phyloP scores from a whole-genome alignment of 1,140 invertebrate species.

The Diabrotica virgifera region DNA sequence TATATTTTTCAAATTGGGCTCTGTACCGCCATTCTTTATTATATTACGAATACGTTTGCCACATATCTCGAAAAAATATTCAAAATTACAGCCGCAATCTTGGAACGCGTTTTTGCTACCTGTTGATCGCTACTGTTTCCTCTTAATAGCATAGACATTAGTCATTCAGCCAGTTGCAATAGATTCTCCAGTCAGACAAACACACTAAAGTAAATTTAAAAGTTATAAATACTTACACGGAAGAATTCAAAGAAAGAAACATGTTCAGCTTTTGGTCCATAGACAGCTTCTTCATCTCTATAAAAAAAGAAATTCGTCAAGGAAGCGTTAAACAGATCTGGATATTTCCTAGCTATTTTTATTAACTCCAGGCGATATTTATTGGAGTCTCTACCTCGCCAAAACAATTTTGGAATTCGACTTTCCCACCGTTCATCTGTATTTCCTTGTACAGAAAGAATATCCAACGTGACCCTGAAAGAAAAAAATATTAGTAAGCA shows the following conservation, averaged over 20 bases:
- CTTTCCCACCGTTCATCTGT: conserved; percentile 68
- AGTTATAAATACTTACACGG: conserved; percentile 64
- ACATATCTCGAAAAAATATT: no score
- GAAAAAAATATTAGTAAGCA: no score
- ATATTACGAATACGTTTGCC: no score
- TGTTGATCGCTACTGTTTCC: no score
- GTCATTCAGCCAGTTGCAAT: no score
- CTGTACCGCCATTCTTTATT: no score
- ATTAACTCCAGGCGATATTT: conserved; percentile 80
- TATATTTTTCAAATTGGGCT: no score
- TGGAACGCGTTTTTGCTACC: no score
- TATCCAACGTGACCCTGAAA: conserved; percentile 81
- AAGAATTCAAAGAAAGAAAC: conserved; percentile 95
- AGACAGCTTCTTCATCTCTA: conserved; percentile 75
- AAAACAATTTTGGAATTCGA: conserved; percentile 79
- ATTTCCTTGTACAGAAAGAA: conserved; percentile 85
- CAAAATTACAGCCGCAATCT: no score
- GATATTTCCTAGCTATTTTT: conserved; percentile 71
- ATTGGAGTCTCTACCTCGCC: conserved; percentile 88
- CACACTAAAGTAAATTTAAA: no score
- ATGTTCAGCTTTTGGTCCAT: conserved; percentile 80
- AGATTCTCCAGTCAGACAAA: no score
- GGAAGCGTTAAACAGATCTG: conserved; percentile 84
- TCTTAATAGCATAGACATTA: no score
- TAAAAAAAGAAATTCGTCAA: conserved; percentile 98